These are phyloP conservation scores for Pachycephala philippinensis DNA, from an alignment of 2,113 vertebrate species.

Conservation along the genomic window DNA sequence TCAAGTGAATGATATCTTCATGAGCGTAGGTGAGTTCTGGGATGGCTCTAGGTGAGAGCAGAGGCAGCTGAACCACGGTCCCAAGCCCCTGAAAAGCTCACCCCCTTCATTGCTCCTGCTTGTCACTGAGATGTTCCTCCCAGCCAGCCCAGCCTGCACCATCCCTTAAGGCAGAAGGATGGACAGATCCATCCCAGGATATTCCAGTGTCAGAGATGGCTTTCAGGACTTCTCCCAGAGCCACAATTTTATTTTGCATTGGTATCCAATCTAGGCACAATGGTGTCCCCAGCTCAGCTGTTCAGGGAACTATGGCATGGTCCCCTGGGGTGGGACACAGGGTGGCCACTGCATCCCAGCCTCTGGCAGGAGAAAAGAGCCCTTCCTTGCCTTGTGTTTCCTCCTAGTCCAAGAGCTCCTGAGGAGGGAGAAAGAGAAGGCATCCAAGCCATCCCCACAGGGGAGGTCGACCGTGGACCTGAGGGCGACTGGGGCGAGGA, in stretches of 20 bases:
- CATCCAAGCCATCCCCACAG: rapidly evolving
- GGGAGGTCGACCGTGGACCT: neutral
- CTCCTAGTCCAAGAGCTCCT: constrained; percentile 61
- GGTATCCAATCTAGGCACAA: rapidly evolving
- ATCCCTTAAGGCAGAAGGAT: neutral
- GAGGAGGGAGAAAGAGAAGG: neutral
- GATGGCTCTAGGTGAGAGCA: neutral
- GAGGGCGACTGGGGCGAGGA: rapidly evolving
- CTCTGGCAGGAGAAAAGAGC: neutral
- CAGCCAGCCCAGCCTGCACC: rapidly evolving
- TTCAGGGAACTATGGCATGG: neutral
- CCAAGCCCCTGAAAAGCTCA: neutral
- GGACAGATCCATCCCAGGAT: neutral
- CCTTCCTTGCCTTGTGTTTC: neutral
- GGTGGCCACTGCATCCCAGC: neutral
- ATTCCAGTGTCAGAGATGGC: neutral
- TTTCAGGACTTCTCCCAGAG: neutral
- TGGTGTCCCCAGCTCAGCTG: neutral
- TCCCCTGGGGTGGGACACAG: rapidly evolving
- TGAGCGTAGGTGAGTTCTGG: constrained; percentile 62
- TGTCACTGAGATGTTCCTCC: neutral
- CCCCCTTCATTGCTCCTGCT: neutral
- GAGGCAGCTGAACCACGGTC: neutral
- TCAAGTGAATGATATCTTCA: constrained; percentile 68
- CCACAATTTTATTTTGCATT: neutral